Conservation (phyloP, 2,113 vertebrate species). For the Myotis brandtii region DNA sequence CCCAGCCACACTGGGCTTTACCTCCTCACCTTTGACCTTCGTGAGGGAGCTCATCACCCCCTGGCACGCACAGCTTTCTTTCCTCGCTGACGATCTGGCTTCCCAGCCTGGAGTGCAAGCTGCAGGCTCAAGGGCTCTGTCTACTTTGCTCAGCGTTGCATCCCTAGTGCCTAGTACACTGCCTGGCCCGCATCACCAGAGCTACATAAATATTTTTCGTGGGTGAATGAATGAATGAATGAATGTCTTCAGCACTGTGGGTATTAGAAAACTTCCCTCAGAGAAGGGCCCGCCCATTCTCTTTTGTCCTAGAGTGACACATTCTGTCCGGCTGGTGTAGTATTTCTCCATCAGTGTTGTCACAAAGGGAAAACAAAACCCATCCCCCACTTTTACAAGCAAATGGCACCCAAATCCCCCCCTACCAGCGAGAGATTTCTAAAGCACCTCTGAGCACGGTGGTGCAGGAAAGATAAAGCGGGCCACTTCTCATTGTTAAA, state of each 20-base stretch:
- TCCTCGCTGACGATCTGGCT: too few relatives aligned
- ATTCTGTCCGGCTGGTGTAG: neutral
- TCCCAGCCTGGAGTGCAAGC: neutral
- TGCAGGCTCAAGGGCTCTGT: neutral
- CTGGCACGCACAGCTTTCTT: neutral
- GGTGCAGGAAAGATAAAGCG: neutral
- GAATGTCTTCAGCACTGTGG: too few relatives aligned
- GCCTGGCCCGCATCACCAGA: neutral
- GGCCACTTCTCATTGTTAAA: neutral
- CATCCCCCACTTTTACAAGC: neutral
- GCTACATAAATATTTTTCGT: neutral
- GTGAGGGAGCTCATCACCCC: too few relatives aligned
- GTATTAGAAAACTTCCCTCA: neutral
- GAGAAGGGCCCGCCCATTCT: accelerated
- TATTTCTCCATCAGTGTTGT: neutral
- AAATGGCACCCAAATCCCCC: neutral
- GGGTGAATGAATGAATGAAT: neutral
- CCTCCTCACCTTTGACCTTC: neutral
- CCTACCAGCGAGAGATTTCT: neutral
- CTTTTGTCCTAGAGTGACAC: neutral
- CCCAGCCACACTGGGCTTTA: neutral
- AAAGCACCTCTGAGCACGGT: neutral
- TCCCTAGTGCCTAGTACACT: neutral
- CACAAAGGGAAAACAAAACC: neutral
- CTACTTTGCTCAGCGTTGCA: accelerated